Conservation (phyloP, 2,797 vertebrate genomes). For the Hozukius guyotensis region DNA sequence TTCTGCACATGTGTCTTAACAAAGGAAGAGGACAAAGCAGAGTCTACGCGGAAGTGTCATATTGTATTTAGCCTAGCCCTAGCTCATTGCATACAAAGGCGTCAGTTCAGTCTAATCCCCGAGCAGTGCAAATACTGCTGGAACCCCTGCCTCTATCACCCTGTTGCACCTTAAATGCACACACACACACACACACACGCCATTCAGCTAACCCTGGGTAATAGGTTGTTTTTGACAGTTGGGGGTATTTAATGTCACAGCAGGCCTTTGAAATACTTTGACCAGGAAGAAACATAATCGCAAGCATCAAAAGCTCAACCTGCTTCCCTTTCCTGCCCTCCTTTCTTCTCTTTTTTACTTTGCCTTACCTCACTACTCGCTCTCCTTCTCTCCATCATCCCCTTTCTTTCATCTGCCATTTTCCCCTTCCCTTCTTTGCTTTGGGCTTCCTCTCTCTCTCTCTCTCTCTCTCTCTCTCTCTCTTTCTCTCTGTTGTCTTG, state of each 20-base stretch:
- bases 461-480: slow-evolving; percentile 20
- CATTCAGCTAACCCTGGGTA: slow-evolving; percentile 24
- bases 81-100: slow-evolving; percentile 34
- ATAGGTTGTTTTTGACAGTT: slow-evolving; percentile 70
- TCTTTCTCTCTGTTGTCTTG: slow-evolving; percentile 34
- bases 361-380: slow-evolving; percentile 30
- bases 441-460: slow-evolving; percentile 40
- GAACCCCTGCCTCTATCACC: slow-evolving; percentile 10
- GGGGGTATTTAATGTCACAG: slow-evolving; percentile 71
- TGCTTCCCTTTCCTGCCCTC: slow-evolving; percentile 70
- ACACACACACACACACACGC: background rate
- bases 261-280: slow-evolving; percentile 76
- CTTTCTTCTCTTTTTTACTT: slow-evolving; percentile 56
- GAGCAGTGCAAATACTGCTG: slow-evolving; percentile 17
- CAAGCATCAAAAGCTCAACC: slow-evolving; percentile 66
- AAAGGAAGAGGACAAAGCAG: slow-evolving; percentile 54
- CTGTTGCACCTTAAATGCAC: slow-evolving; percentile 24
- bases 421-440: slow-evolving; percentile 45
- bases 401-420: slow-evolving; percentile 61
- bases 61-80: slow-evolving; percentile 34
- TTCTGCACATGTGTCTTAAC: slow-evolving; percentile 50
- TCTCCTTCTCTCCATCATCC: slow-evolving; percentile 45
- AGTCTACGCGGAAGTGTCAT: slow-evolving; percentile 37
- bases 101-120: slow-evolving; percentile 32
- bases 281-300: slow-evolving; percentile 69